These are phyloP conservation scores for Tachuris rubrigastra DNA, from an alignment of 2,113 vertebrate species.

Conservation along the genomic window DNA sequence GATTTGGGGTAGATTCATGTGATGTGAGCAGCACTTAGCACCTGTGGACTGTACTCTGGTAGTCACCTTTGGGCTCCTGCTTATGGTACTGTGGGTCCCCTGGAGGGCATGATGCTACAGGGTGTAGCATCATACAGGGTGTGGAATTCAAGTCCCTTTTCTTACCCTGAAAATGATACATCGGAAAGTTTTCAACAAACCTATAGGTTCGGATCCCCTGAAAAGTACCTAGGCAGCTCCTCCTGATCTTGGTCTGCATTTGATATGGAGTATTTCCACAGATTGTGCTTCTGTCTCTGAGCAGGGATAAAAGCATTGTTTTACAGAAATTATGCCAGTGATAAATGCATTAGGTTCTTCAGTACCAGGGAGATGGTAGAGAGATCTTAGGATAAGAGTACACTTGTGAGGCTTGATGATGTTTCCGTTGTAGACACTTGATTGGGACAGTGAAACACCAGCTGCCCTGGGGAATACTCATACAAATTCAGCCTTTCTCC, in stretches of 20 bases:
- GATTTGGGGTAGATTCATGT: fast-evolving
- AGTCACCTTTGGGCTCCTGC: not conserved
- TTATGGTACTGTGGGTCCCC: not conserved
- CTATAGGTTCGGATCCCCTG: not conserved
- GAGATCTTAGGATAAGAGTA: not conserved
- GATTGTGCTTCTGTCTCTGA: not conserved
- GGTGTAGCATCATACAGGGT: fast-evolving
- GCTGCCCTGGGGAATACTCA: not conserved
- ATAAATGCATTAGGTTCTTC: not conserved
- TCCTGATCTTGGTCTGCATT: not conserved
- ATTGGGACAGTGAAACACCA: not conserved
- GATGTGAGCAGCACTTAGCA: not conserved
- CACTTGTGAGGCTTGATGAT: not conserved
- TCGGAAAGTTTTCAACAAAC: not conserved
- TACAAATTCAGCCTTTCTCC: not conserved
- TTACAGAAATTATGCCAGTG: not conserved
- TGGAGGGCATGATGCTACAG: not conserved
- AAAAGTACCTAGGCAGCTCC: not conserved
- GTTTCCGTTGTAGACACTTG: not conserved
- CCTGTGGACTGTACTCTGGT: not conserved
- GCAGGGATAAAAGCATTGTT: not conserved
- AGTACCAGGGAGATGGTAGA: not conserved
- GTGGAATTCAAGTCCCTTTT: not conserved
- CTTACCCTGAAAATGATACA: not conserved
- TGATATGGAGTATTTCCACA: not conserved